Evolutionary conservation across 1,140 invertebrate genomes (phyloP).

Genomic region (Paracyclopina nana): DNA sequence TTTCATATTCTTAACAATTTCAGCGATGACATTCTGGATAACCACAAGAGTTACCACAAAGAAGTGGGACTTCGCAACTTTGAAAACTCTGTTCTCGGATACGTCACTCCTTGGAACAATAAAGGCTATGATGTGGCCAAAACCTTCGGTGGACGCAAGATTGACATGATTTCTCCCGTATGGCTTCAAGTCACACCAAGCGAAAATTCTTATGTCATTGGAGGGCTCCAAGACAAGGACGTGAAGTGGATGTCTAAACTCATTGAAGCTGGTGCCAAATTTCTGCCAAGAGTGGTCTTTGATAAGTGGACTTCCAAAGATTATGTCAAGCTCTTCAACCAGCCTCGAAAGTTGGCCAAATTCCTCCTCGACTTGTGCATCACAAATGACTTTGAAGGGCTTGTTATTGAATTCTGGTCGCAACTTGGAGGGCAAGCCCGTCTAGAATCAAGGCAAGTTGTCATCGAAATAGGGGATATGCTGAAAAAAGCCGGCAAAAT

Average conservation of each 20-base stretch:
- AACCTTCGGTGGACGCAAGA: slow-evolving; percentile 57
- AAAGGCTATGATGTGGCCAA: slow-evolving; percentile 86
- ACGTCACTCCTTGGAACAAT: slow-evolving; percentile 85
- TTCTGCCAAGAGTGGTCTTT: slow-evolving; percentile 63
- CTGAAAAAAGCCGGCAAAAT: slow-evolving; percentile 36
- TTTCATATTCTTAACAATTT: no score
- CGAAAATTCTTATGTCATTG: not conserved
- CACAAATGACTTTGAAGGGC: slow-evolving; percentile 52
- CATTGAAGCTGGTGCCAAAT: slow-evolving; percentile 30
- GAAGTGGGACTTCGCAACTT: no score
- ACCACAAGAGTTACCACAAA: no score
- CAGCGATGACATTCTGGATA: no score
- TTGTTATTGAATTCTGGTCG: slow-evolving; percentile 69
- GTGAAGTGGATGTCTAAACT: slow-evolving; percentile 59
- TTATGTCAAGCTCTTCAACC: slow-evolving; percentile 19
- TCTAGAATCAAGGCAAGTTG: slow-evolving; percentile 25
- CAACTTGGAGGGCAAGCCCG: slow-evolving; percentile 45
- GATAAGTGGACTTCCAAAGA: slow-evolving; percentile 44
- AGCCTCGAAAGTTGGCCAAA: slow-evolving; percentile 15
- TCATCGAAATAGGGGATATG: slow-evolving; percentile 29
- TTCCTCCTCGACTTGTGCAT: slow-evolving; percentile 21
- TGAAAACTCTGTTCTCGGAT: slow-evolving; percentile 50
- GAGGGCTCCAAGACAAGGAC: slow-evolving; percentile 55
- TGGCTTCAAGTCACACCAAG: slow-evolving; percentile 56
- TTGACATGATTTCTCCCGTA: slow-evolving; percentile 74